Conservation (phyloP, 1,140 invertebrate genomes). For the Microvelia longipes region DNA sequence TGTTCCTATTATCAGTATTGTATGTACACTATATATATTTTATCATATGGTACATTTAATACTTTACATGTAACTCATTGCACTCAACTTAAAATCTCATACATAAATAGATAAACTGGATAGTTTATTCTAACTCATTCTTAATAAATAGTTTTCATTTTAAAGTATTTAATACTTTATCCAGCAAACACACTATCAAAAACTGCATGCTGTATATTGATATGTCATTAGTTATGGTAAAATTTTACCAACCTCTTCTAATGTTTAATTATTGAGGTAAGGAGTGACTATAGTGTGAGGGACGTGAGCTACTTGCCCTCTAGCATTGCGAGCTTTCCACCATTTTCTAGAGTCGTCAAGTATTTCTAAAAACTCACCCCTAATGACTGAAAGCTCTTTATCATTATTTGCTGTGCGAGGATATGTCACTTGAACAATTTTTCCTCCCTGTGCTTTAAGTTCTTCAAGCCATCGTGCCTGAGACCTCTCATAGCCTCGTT, state of each 20-base stretch:
- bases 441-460: constrained; percentile 51
- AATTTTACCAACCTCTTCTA: neutral
- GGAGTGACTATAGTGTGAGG: constrained; percentile 90
- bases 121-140: neutral
- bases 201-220: neutral
- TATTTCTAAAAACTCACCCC: constrained; percentile 91
- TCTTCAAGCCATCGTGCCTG: constrained; percentile 52
- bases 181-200: too few species aligned
- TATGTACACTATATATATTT: too few species aligned
- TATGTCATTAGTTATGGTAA: neutral
- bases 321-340: constrained; percentile 91
- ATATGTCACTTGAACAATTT: constrained; percentile 85
- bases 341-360: constrained; percentile 91
- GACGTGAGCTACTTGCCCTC: constrained; percentile 80
- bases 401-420: constrained; percentile 93
- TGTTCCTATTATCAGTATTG: too few species aligned
- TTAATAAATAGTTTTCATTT: neutral
- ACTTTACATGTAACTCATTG: too few species aligned
- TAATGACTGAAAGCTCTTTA: constrained; percentile 88
- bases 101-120: too few species aligned
- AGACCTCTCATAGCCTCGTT: constrained; percentile 37
- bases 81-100: too few species aligned
- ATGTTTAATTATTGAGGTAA: constrained; percentile 29
- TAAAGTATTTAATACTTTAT: neutral
- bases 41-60: too few species aligned